Evolutionary conservation across 2,888 invertebrate genomes (phyloP), one percentile per base, ranked within the genome.

Genomic region (Cabera pusaria): DNA sequence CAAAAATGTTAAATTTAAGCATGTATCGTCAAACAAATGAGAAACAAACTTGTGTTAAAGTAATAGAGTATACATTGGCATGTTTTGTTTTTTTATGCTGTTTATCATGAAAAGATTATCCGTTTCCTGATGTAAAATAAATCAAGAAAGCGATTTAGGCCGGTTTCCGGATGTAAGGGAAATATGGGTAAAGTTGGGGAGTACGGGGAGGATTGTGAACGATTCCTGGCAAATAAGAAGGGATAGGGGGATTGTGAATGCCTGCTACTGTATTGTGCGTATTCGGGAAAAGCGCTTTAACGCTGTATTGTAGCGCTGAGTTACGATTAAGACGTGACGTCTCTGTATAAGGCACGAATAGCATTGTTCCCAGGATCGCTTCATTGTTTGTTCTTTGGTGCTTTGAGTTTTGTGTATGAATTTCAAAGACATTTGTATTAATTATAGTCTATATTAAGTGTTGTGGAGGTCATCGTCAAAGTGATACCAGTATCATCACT

Each of bases 21-120:
- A 4, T 14, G 2, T 14, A 2, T 14, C 4, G 14, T 14, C n/a
- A 14, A 14, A 14, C 14, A 14, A 14, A 4, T 14, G 14, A 14
- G 14, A 44, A 28, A 9, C 11, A 21, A 38, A 34, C 38, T 31
- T 44, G n/a, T 8, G 0, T 0, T 0, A 0, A 4, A 19, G 23
- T 5, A 6, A 31, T 39, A 49, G 5, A 27, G 34, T 35, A 12
- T 6, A 27, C 8, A 28, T 19, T 49, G 3, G 2, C 7, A 5
- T 21, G 18, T 9, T 22, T 22, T 29, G 32, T 12, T 31, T 33
- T 43, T 37, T 45, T 35, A n/a, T 8, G 21, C 27, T 46, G 45
- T 48, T 52, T 52, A 55, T 55, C 55, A 44, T 44, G 49, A 31
- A 28, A 21, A 38, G 46, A 46, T 55, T 47, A 55, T 55, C 48